Conservation (phyloP, 2,888 invertebrate species). For the Netelia virgata region DNA sequence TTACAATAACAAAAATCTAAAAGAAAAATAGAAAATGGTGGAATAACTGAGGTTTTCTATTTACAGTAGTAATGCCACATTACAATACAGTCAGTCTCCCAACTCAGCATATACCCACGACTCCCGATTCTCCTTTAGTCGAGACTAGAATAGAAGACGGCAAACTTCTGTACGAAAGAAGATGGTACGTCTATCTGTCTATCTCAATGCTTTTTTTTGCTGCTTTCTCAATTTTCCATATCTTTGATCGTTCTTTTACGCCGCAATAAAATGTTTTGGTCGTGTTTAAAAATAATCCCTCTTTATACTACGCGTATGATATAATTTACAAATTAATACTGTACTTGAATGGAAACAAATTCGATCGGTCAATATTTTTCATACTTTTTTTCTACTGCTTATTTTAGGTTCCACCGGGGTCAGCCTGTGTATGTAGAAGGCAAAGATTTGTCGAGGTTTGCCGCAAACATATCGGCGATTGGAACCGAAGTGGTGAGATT, state of each 20-base stretch:
- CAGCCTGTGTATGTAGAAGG: constrained; percentile 97
- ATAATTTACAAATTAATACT: background rate
- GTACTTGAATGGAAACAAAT: constrained; percentile 10
- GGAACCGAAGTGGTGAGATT: constrained; percentile 93
- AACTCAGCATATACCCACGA: constrained; percentile 81
- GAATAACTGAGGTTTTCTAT: constrained; percentile 69
- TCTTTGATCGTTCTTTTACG: constrained; percentile 8
- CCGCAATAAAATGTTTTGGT: background rate
- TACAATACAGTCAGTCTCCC: constrained; percentile 80
- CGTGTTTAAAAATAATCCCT: constrained; percentile 4
- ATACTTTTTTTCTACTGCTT: constrained; percentile 47
- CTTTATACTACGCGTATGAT: background rate
- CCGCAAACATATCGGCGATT: constrained; percentile 96
- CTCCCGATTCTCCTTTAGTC: constrained; percentile 86
- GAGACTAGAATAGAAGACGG: constrained; percentile 98
- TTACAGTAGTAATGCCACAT: constrained; percentile 79
- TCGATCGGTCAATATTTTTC: constrained; percentile 11
- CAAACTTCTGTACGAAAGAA: constrained; percentile 95
- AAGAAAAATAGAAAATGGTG: constrained; percentile 48
- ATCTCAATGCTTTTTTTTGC: constrained; percentile 56
- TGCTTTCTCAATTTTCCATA: constrained; percentile 38
- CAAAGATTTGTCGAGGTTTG: constrained; percentile 93
- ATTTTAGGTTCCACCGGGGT: constrained; percentile 93
- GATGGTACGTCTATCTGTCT: constrained; percentile 88
- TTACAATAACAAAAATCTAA: constrained; percentile 4